Evolutionary conservation across 2,888 invertebrate species (phyloP).

Genomic region (Mimumesa dahlbomi): DNA sequence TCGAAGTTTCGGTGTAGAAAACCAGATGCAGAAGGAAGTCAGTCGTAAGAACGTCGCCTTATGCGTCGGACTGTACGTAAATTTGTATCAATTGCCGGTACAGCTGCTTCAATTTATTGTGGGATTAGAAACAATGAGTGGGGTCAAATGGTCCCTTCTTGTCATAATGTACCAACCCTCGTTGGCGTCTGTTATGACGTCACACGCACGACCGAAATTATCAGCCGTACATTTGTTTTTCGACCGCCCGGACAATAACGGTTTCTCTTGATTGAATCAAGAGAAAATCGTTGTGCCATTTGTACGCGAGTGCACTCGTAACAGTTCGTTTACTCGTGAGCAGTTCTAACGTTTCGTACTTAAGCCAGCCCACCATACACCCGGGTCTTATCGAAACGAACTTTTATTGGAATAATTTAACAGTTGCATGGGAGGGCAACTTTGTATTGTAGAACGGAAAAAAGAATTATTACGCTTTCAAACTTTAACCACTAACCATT

Average conservation of each 20-base stretch:
- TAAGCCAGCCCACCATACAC: no score
- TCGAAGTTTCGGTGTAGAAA: neutral
- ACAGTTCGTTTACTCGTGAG: neutral
- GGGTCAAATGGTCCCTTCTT: conserved; percentile 79
- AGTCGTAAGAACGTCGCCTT: conserved; percentile 58
- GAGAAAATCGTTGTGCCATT: conserved; percentile 24
- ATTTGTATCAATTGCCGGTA: conserved; percentile 80
- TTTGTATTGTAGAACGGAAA: no score
- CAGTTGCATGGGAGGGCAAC: no score
- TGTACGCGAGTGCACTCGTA: neutral
- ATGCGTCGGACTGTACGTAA: conserved; percentile 77
- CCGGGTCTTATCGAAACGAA: no score
- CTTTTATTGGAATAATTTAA: no score
- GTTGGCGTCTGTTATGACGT: conserved; percentile 69
- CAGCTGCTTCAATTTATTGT: conserved; percentile 80
- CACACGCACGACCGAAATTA: conserved; percentile 62
- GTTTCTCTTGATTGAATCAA: conserved; percentile 28
- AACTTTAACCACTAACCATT: no score
- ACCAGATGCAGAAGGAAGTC: neutral
- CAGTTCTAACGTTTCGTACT: no score
- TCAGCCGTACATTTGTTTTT: conserved; percentile 60
- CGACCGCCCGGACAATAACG: conserved; percentile 7
- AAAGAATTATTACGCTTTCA: no score
- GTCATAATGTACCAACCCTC: conserved; percentile 74
- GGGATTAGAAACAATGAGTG: conserved; percentile 80